These are phyloP conservation scores for Hirtodrosophila cameraria DNA, from an alignment of 2,888 invertebrate species.

Conservation along the genomic window DNA sequence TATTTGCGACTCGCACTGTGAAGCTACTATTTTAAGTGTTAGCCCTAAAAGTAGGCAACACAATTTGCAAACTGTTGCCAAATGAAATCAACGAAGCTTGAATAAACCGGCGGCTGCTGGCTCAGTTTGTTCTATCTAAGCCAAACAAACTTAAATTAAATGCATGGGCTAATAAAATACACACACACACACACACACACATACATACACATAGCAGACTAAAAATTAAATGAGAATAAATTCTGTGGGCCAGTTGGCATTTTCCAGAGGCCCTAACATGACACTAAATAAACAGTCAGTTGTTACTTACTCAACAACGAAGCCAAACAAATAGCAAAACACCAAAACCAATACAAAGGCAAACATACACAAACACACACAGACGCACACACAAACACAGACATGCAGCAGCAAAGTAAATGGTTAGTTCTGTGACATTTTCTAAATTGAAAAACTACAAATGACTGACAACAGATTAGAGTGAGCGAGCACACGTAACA, in stretches of 20 bases:
- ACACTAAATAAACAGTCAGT: slow-evolving; percentile 79
- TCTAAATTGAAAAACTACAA: slow-evolving; percentile 79
- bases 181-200: slow-evolving; percentile 4
- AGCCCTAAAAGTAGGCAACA: slow-evolving; percentile 68
- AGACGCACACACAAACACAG: slow-evolving; percentile 1
- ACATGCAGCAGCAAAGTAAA: slow-evolving; percentile 59
- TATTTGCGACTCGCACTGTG: slow-evolving; percentile 42
- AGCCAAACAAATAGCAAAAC: slow-evolving; percentile 71
- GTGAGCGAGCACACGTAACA: slow-evolving; percentile 18
- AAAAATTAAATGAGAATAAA: slow-evolving; percentile 70
- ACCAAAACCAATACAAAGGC: slow-evolving; percentile 64
- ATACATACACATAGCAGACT: slow-evolving; percentile 1
- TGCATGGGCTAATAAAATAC: slow-evolving; percentile 57
- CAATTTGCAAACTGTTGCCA: slow-evolving; percentile 23
- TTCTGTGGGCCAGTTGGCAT: slow-evolving; percentile 31
- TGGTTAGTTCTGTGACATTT: slow-evolving; percentile 77
- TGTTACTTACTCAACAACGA: slow-evolving; percentile 77
- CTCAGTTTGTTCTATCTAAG: slow-evolving; percentile 19
- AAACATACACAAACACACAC: slow-evolving; percentile 36
- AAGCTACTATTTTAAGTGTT: slow-evolving; percentile 10
- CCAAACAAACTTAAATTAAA: slow-evolving; percentile 62
- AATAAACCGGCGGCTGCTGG: slow-evolving; percentile 17
- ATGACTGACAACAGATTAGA: slow-evolving; percentile 78
- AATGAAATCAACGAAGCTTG: slow-evolving; percentile 34
- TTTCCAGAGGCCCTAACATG: slow-evolving; percentile 59